These are phyloP conservation scores for Leptodactylus fallax DNA, from an alignment of 2,797 vertebrate species.

Conservation along the genomic window DNA sequence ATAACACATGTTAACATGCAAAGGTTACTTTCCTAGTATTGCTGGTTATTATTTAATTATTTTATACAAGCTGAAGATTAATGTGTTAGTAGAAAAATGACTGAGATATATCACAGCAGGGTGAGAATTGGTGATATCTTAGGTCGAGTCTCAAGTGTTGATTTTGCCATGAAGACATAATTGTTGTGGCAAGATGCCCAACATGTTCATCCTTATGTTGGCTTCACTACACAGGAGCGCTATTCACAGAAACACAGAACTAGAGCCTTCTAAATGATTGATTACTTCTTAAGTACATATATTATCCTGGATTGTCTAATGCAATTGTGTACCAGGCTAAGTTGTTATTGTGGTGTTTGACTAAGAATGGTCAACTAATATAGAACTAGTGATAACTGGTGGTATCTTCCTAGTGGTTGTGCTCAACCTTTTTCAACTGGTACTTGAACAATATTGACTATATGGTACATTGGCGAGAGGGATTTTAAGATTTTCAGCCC, in stretches of 20 bases:
- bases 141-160: slow-evolving; percentile 39
- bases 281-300: neutral
- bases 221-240: neutral
- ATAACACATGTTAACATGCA: slow-evolving; percentile 23
- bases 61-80: slow-evolving; percentile 36
- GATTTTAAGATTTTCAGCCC: no score
- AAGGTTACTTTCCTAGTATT: slow-evolving; percentile 1
- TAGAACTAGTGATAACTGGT: no score
- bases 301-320: neutral
- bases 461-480: no score
- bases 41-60: slow-evolving; percentile 3
- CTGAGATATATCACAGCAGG: slow-evolving; percentile 30
- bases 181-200: slow-evolving; percentile 36
- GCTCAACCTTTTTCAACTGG: no score
- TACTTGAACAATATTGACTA: no score
- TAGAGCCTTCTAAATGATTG: neutral
- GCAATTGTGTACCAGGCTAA: neutral
- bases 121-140: slow-evolving; percentile 18
- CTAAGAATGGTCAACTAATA: neutral
- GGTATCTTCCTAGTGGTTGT: no score
- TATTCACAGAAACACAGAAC: neutral
- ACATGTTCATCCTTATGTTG: slow-evolving; percentile 27
- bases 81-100: slow-evolving; percentile 14
- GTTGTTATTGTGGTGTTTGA: neutral
- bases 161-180: slow-evolving; percentile 46